phyloP scores from a whole-genome alignment of 2,888 invertebrate species.

The Clepsis dumicolana region DNA sequence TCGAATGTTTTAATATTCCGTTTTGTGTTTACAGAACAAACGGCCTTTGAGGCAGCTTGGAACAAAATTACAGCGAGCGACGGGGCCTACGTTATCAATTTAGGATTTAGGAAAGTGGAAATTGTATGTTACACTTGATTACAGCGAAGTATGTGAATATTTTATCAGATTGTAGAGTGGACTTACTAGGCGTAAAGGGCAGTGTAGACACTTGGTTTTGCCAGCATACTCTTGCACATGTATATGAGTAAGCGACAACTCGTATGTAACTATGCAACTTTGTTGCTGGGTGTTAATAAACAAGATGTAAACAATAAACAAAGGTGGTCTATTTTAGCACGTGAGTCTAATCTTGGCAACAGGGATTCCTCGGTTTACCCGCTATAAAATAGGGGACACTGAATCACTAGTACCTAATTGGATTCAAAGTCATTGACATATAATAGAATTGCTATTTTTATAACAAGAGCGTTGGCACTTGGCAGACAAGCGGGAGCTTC shows the following conservation, averaged over 20 bases:
- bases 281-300: not conserved
- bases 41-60: conserved; percentile 67
- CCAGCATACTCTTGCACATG: not conserved
- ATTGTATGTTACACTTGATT: conserved; percentile 4
- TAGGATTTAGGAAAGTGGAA: conserved; percentile 68
- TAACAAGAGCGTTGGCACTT: conserved; percentile 34
- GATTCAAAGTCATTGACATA: conserved; percentile 40
- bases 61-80: conserved; percentile 71
- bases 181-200: too few species aligned
- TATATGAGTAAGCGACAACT: not conserved
- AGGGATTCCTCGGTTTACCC: conserved; percentile 9
- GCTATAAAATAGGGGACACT: conserved; percentile 14
- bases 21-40: conserved; percentile 73
- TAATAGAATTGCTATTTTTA: conserved; percentile 39
- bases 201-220: too few species aligned
- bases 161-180: not conserved
- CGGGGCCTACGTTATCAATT: conserved; percentile 80
- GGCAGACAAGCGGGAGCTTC: conserved; percentile 4
- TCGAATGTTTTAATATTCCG: conserved; percentile 64
- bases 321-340: conserved; percentile 1
- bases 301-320: not conserved
- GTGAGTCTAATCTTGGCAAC: conserved; percentile 17
- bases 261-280: not conserved
- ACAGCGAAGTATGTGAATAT: not conserved
- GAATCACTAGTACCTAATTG: conserved; percentile 32